Evolutionary conservation across 1,140 invertebrate species (phyloP).

Genomic region (Ruditapes philippinarum): DNA sequence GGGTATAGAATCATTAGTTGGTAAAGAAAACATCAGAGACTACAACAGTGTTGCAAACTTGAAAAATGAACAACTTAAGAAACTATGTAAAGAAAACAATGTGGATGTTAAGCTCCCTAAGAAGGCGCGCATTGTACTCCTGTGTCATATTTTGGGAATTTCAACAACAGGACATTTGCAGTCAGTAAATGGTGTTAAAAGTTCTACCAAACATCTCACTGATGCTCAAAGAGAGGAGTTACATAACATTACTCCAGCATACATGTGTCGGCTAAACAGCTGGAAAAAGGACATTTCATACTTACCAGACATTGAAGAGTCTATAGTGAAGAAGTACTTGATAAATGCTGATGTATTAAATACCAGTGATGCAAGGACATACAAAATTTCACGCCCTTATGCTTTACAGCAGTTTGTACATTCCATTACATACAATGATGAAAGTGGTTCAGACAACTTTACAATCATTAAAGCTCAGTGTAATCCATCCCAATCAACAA

Average conservation of each 20-base stretch:
- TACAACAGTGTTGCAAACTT: constrained; percentile 48
- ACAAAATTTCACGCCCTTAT: constrained; percentile 5
- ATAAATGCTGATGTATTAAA: background rate
- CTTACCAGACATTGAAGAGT: constrained; percentile 34
- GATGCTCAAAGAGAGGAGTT: background rate
- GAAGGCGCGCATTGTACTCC: constrained; percentile 21
- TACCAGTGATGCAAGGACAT: background rate
- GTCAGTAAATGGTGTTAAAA: background rate
- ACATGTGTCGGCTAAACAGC: background rate
- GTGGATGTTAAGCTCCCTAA: constrained; percentile 45
- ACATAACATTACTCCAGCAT: background rate
- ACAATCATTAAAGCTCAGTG: background rate
- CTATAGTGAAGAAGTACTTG: constrained; percentile 19
- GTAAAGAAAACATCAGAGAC: background rate
- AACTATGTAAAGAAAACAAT: background rate
- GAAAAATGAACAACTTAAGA: background rate
- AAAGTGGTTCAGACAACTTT: background rate
- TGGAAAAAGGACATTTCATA: background rate
- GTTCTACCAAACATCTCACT: background rate
- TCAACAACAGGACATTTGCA: background rate
- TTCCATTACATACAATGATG: background rate
- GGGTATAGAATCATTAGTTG: too few relatives aligned
- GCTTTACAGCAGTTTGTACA: constrained; percentile 37
- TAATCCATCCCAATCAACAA: constrained; percentile 32
- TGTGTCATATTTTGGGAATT: constrained; percentile 39